Base-by-base conservation (phyloP, 2,113 vertebrate genomes). In the Phyllostomus hastatus region DNA sequence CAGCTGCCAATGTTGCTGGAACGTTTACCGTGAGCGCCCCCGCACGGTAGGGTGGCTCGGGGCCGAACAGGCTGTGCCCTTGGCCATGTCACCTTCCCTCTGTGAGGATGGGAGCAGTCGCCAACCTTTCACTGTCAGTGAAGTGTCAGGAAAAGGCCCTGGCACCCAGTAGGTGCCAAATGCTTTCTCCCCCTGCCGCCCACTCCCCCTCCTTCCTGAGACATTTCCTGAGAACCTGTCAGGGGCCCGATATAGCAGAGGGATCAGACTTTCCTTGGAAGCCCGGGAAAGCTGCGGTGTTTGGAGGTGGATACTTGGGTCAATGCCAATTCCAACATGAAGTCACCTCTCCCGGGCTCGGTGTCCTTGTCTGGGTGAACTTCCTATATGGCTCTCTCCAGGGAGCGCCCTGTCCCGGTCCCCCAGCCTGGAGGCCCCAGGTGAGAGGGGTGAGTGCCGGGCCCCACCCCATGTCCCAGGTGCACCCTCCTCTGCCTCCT, bases 21-120 rank as follows among this genome's bases (percentile, higher is more conserved):
- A 12, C 19, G 1, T 28, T 24, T 4, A 31, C 2, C 20, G 8
- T 2, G 10, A 3, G 41, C 0, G 6, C 24, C 22, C 19, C 16
- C 0, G 1, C 16, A 2, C 33, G 61, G 52, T 50, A 46, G 57
- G 52, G 52, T 3, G 79, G 11, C 33, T 9, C 0, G 2, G 16
- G 24, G 10, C 1, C 2, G 3, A 5, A 7, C 9, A 20, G 38
- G 22, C 79, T 48, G 57, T 59, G 81, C 81, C 41, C 24, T 50
- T 46, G 14, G 19, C 15, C 22, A 38, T 2, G 1, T 5, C 24
- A 0, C 10, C 2, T 2, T 10, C 61, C 31, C 67, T 69, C 64
- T 50, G 31, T 41, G 26, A 64, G 64, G 33, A 31, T 0, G 7
- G 48, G 70, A 67, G 43, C 24, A 24, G 0, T 15, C 28, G 14